Evolutionary conservation across 2,113 vertebrate genomes (phyloP), one percentile per base, ranked within the genome.

Genomic region (Equus przewalskii): DNA sequence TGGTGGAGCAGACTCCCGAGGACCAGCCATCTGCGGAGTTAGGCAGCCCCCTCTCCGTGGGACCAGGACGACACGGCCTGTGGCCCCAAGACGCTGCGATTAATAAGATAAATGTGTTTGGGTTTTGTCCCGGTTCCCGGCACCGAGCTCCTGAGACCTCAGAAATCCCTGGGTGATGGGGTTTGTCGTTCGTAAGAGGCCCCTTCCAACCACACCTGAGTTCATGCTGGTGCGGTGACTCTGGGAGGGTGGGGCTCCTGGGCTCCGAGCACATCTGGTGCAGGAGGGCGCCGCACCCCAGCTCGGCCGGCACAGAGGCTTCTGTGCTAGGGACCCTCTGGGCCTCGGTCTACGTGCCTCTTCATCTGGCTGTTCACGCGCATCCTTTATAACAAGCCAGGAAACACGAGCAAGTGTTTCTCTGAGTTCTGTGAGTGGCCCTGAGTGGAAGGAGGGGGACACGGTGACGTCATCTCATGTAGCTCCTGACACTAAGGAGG

Each of bases 261-360:
- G 28, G 21, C 33, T n/a, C 49, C 1, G 21, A 46, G 19, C 64
- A 19, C 58, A 3, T 19, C 64, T 9, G 7, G 22, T 36, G 8
- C 33, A 2, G 1, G 58, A n/a, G 7, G 85, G n/a, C 33, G 24
- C 1, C 7, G 5, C 30, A 51, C 14, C 65, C 33, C 83, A 26
- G 21, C 36, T 6, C 18, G 36, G 1, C 1, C 0, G 85, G 41
- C 14, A 64, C 30, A n/a, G 30, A 28, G 13, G 58, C 58, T n/a
- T 44, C 22, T 7, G 58, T 0, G 0, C 30, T 26, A 30, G 26
- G 87, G 56, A 21, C 67, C 19, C 67, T 44, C 44, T 41, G 3
- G n/a, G 60, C 21, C 1, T 16, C 70, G 7, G 18, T 19, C 18
- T 1, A 0, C 36, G 1, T 1, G 15, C 16, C 62, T 54, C 60